A percentile compares a stretch with the other conserved stretches of the same genome.
These are phyloP conservation scores for Drosophila suzukii DNA, from an alignment of 1,140 invertebrate genomes.

Conservation along the genomic window DNA sequence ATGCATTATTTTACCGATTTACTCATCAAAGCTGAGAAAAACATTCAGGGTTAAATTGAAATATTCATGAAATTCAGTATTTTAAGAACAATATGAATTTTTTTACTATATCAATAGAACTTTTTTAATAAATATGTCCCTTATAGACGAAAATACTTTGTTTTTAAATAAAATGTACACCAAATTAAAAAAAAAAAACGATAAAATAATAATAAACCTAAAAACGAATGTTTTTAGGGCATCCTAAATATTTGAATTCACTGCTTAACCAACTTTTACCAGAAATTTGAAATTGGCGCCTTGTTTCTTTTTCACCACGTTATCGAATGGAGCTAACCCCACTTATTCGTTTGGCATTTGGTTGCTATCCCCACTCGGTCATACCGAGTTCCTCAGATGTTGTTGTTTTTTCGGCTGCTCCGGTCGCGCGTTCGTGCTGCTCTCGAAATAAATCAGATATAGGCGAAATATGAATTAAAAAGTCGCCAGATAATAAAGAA, in stretches of 20 bases:
- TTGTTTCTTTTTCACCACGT: background rate
- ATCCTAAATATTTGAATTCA: background rate
- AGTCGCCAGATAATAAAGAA: background rate
- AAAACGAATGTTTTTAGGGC: background rate
- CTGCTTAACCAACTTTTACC: background rate
- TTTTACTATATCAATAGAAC: too few species aligned
- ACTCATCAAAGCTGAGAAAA: too few species aligned
- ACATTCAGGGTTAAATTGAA: too few species aligned
- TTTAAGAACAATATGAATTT: too few species aligned
- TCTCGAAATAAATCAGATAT: constrained; percentile 27
- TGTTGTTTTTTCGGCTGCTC: constrained; percentile 25
- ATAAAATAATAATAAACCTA: background rate
- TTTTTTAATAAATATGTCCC: too few species aligned
- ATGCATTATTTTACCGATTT: too few species aligned
- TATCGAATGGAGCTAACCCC: constrained; percentile 4
- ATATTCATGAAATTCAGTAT: too few species aligned
- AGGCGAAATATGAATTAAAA: constrained; percentile 36
- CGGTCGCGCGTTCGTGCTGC: constrained; percentile 26
- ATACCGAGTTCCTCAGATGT: constrained; percentile 2
- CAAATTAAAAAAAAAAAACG: background rate
- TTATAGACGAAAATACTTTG: too few species aligned
- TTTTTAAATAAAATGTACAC: too few species aligned
- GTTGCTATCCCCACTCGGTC: background rate
- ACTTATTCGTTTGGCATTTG: constrained; percentile 4
- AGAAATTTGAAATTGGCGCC: constrained; percentile 1